phyloP scores from a whole-genome alignment of 2,888 invertebrate genomes.

The Andrena flavipes region DNA sequence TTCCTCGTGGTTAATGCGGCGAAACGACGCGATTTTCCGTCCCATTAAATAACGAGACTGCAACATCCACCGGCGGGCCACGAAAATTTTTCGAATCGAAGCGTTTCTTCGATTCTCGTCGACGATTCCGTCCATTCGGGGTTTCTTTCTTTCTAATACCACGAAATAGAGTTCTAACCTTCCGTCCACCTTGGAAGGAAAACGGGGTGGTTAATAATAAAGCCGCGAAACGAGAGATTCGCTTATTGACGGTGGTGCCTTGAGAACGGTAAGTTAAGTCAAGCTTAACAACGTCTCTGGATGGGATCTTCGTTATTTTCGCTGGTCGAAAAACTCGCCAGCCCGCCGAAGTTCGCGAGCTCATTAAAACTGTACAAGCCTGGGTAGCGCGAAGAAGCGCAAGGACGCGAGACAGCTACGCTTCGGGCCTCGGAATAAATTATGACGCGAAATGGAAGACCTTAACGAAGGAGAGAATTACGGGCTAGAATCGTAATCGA shows the following conservation, averaged over 20 bases:
- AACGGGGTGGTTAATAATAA: not conserved
- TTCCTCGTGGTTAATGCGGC: not conserved
- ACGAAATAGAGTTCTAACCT: too few species aligned
- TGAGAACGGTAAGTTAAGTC: not conserved
- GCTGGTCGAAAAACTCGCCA: conserved; percentile 9
- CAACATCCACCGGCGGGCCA: not conserved
- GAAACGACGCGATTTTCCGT: conserved; percentile 28
- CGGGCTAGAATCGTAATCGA: conserved; percentile 17
- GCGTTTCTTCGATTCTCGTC: too few species aligned
- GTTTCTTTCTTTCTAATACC: too few species aligned
- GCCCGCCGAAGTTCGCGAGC: conserved; percentile 20
- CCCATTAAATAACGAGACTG: conserved; percentile 23
- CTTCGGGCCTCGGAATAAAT: conserved; percentile 40
- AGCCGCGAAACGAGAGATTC: not conserved
- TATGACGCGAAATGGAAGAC: conserved; percentile 14
- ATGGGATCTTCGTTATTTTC: conserved; percentile 29
- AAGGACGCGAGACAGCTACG: conserved; percentile 19
- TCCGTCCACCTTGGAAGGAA: not conserved
- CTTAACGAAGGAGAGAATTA: conserved; percentile 19
- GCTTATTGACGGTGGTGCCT: not conserved
- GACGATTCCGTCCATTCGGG: too few species aligned
- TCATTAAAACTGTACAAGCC: conserved; percentile 30
- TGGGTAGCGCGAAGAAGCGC: conserved; percentile 3
- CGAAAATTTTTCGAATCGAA: not conserved
- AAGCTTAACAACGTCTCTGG: conserved; percentile 11